A percentile compares a stretch with the other conserved stretches of the same genome.
phyloP scores from a whole-genome alignment of 2,113 vertebrate genomes.

The Dicrurus megarhynchus region DNA sequence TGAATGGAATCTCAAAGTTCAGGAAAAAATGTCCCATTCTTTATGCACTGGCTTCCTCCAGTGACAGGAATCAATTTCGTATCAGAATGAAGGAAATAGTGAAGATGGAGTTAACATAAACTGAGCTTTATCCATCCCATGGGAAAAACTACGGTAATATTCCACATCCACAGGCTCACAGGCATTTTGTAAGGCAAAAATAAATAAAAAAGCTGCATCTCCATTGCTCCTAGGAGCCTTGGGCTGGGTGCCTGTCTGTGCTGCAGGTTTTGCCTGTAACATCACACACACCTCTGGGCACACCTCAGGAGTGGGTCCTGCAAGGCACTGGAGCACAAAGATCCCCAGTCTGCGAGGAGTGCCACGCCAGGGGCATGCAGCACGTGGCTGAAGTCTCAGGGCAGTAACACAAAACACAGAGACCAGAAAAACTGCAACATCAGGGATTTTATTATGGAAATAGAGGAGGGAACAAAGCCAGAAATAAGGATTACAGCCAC shows the following conservation, averaged over 20 bases:
- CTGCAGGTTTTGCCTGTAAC: not conserved
- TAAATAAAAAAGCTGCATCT: not conserved
- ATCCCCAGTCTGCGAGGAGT: not conserved
- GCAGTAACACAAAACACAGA: not conserved
- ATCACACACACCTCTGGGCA: not conserved
- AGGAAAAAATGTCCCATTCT: not conserved
- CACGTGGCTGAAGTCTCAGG: not conserved
- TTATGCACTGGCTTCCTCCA: not conserved
- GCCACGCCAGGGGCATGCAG: not conserved
- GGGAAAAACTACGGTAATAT: not conserved
- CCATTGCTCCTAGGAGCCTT: not conserved
- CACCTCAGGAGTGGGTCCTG: not conserved
- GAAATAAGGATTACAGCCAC: not conserved
- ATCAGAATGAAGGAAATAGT: not conserved
- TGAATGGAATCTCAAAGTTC: not conserved
- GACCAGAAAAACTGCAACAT: not conserved
- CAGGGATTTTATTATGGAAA: constrained; percentile 7
- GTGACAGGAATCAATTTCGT: not conserved
- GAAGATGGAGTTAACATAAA: not conserved
- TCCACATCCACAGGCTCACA: not conserved
- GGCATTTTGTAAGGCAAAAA: not conserved
- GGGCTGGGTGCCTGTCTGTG: not conserved
- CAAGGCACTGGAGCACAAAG: not conserved
- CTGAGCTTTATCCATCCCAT: not conserved
- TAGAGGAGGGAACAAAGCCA: not conserved